phyloP scores from a whole-genome alignment of 1,140 invertebrate species.

The Oreohelix idahoensis region DNA sequence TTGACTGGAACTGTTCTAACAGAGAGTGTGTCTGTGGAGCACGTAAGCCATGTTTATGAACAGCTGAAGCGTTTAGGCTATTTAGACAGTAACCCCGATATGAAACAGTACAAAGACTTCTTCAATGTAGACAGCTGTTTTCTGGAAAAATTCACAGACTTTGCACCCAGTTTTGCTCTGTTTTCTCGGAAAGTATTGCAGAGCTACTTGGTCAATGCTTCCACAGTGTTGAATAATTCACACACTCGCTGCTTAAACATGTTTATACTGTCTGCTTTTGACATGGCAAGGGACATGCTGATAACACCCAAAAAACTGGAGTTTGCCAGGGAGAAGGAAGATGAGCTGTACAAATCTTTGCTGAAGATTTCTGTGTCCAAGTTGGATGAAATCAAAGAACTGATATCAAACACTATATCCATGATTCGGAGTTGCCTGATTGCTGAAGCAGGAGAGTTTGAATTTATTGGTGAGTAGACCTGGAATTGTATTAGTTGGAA shows the following conservation, averaged over 20 bases:
- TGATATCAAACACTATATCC: constrained; percentile 84
- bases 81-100: constrained; percentile 12
- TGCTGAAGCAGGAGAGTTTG: constrained; percentile 74
- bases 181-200: constrained; percentile 73
- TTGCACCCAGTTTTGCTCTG: constrained; percentile 61
- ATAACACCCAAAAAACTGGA: constrained; percentile 88
- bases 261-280: constrained; percentile 89
- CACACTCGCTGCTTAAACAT: constrained; percentile 85
- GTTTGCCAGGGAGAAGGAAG: constrained; percentile 86
- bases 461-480: constrained; percentile 54
- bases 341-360: constrained; percentile 83
- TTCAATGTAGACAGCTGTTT: constrained; percentile 71
- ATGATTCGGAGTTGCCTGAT: constrained; percentile 81
- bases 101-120: constrained; percentile 49
- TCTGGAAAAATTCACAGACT: constrained; percentile 73
- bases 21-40: not conserved
- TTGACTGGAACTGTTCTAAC: not conserved
- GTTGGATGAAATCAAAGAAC: constrained; percentile 83
- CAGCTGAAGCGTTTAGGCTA: constrained; percentile 65
- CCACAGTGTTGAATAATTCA: constrained; percentile 75
- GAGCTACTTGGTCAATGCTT: constrained; percentile 72
- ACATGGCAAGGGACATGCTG: constrained; percentile 89
- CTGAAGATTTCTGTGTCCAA: constrained; percentile 85
- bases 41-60: constrained; percentile 8
- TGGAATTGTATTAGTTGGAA: too few species aligned